These are phyloP conservation scores for Petroica traversi DNA, from an alignment of 2,113 vertebrate genomes.

Conservation along the genomic window DNA sequence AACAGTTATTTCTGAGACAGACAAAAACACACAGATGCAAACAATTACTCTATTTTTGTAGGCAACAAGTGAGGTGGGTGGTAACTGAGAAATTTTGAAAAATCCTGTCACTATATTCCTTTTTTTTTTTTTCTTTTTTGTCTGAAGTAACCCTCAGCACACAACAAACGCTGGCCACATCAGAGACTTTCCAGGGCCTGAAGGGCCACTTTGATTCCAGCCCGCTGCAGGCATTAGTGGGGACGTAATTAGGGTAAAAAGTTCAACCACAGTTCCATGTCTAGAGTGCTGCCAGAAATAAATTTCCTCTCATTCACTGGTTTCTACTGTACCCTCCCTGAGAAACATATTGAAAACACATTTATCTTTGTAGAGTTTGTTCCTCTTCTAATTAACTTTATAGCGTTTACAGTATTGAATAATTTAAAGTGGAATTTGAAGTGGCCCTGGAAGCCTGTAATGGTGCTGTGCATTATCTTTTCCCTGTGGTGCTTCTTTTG, in stretches of 20 bases:
- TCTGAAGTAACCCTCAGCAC: conserved; percentile 79
- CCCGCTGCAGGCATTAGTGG: conserved; percentile 90
- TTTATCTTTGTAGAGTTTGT: conserved; percentile 77
- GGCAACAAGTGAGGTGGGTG: conserved; percentile 89
- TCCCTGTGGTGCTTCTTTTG: conserved; percentile 33
- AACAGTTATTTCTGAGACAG: conserved; percentile 77
- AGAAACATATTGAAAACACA: conserved; percentile 86
- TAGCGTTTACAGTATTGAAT: conserved; percentile 78
- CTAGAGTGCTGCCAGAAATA: conserved; percentile 87
- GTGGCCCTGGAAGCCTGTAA: conserved; percentile 48
- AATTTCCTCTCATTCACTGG: conserved; percentile 83
- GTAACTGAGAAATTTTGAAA: conserved; percentile 81
- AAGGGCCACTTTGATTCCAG: conserved; percentile 89
- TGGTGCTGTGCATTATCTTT: conserved; percentile 43
- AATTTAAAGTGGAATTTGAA: conserved; percentile 73
- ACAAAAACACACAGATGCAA: conserved; percentile 84
- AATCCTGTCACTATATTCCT: conserved; percentile 83
- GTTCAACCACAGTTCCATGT: conserved; percentile 89
- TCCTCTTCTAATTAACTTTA: conserved; percentile 81
- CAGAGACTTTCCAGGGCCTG: conserved; percentile 86
- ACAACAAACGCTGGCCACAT: conserved; percentile 93
- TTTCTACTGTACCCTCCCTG: conserved; percentile 78
- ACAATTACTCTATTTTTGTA: conserved; percentile 90
- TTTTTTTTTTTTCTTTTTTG: conserved; percentile 70
- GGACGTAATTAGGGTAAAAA: conserved; percentile 98